phyloP scores from a whole-genome alignment of 2,113 vertebrate species.

The Otolemur garnettii region DNA sequence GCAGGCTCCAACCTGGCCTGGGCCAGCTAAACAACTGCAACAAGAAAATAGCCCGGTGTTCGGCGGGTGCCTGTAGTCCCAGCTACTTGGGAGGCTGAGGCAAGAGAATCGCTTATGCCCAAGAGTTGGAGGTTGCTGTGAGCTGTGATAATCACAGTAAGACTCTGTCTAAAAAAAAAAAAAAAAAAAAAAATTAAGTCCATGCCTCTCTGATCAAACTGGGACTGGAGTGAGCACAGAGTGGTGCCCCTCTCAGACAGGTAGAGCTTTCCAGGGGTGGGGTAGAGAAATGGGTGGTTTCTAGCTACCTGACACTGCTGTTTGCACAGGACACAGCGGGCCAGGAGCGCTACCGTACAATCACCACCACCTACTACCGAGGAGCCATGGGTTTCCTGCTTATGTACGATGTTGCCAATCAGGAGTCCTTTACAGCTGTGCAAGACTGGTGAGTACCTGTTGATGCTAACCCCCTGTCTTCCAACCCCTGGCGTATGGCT shows the following conservation, averaged over 20 bases:
- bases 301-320: background rate
- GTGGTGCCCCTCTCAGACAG: background rate
- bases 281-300: no score
- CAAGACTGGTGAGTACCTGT: conserved; percentile 96
- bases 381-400: conserved; percentile 99
- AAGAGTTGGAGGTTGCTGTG: no score
- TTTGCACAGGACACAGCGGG: conserved; percentile 95
- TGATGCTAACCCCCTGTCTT: background rate
- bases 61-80: no score
- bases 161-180: no score
- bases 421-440: conserved; percentile 97
- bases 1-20: no score
- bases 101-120: no score
- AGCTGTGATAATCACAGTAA: no score
- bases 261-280: background rate
- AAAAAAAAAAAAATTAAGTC: no score
- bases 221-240: background rate
- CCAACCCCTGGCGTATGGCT: accelerated
- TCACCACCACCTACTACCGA: conserved; percentile 98
- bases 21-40: no score
- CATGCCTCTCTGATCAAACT: background rate
- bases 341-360: conserved; percentile 98
- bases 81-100: no score
- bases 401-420: conserved; percentile 97
- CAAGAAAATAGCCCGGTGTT: no score